phyloP scores from a whole-genome alignment of 1,140 invertebrate species.

The Homalodisca vitripennis region DNA sequence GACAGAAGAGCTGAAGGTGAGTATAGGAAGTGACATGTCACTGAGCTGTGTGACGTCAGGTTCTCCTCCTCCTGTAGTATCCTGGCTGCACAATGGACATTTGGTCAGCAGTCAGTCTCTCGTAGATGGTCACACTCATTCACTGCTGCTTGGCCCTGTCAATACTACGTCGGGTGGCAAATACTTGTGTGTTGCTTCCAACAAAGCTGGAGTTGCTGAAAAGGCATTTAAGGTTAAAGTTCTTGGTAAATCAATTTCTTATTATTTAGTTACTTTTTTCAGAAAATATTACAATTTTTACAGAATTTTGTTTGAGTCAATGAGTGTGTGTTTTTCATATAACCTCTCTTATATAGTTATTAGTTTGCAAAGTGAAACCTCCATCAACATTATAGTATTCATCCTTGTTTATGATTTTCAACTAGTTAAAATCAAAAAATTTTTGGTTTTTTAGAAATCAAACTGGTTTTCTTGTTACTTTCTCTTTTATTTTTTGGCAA shows the following conservation, averaged over 20 bases:
- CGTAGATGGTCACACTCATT: neutral
- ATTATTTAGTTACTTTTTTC: neutral
- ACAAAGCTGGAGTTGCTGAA: conserved; percentile 42
- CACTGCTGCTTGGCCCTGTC: conserved; percentile 9
- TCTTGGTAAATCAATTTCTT: conserved; percentile 34
- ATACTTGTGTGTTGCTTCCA: conserved; percentile 43
- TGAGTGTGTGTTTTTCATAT: too few relatives aligned
- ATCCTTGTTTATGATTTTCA: too few relatives aligned
- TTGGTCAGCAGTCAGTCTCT: conserved; percentile 11
- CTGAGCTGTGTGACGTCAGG: conserved; percentile 32
- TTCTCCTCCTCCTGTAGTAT: conserved; percentile 32
- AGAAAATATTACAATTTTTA: too few relatives aligned
- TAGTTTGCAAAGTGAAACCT: too few relatives aligned
- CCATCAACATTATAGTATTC: too few relatives aligned
- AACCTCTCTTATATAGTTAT: too few relatives aligned
- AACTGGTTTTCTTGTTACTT: too few relatives aligned
- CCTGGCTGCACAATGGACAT: conserved; percentile 39
- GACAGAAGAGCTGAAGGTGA: conserved; percentile 33
- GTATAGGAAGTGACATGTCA: conserved; percentile 16
- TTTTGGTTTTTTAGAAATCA: too few relatives aligned
- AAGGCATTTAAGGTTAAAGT: conserved; percentile 39
- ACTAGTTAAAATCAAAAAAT: too few relatives aligned
- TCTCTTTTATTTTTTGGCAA: too few relatives aligned
- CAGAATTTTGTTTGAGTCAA: too few relatives aligned
- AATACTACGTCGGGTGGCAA: conserved; percentile 33